phyloP scores from a whole-genome alignment of 2,797 vertebrate species.

The Eulemur rubriventer region DNA sequence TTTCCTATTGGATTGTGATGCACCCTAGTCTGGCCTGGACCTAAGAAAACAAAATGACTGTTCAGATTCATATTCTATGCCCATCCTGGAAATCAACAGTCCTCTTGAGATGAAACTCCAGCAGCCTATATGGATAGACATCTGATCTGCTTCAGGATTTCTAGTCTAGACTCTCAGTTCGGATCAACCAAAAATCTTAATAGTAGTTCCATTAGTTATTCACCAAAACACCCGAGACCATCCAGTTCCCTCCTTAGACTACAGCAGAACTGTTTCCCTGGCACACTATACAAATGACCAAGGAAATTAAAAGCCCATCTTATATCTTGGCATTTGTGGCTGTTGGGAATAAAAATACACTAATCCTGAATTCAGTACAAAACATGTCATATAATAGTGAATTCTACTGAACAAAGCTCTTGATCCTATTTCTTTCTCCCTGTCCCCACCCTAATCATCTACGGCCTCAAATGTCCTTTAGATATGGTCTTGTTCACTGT shows the following conservation, averaged over 20 bases:
- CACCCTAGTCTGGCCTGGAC: neutral
- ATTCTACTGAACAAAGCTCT: neutral
- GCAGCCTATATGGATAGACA: neutral
- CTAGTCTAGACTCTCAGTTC: neutral
- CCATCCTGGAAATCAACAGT: neutral
- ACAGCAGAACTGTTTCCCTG: neutral
- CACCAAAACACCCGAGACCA: neutral
- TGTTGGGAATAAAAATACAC: neutral
- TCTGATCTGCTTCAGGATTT: neutral
- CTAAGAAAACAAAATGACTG: neutral
- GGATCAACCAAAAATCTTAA: neutral
- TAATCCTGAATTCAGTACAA: neutral
- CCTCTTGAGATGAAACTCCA: neutral
- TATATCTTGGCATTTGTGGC: neutral
- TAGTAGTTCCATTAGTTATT: neutral
- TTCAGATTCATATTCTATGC: neutral
- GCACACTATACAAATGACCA: neutral
- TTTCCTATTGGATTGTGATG: neutral
- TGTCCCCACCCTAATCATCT: neutral
- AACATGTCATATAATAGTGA: neutral
- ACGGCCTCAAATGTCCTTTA: neutral
- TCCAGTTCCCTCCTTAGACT: neutral
- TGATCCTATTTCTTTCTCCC: neutral
- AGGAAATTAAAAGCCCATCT: neutral
- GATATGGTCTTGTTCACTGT: neutral